Conservation (phyloP, 1,140 invertebrate genomes). For the Papilio dardanus region DNA sequence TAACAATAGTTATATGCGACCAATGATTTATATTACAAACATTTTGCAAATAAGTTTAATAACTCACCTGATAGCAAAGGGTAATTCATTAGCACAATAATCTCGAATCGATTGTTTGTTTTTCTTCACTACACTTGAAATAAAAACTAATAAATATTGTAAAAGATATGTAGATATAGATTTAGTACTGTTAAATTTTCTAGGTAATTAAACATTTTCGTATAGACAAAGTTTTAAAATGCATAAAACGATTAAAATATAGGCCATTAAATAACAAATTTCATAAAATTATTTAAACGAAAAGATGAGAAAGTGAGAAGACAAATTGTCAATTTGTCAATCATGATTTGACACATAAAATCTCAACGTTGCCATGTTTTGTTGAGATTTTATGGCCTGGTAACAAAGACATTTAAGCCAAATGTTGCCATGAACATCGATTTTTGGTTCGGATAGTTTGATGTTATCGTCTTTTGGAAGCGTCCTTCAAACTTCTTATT, state of each 20-base stretch:
- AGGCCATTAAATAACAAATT: neutral
- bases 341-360: neutral
- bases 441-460: neutral
- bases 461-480: too few relatives aligned
- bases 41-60: neutral
- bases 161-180: neutral
- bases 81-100: slow-evolving; percentile 24
- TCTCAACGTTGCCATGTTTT: slow-evolving; percentile 4
- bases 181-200: neutral
- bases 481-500: too few relatives aligned
- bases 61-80: slow-evolving; percentile 18
- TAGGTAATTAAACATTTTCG: neutral
- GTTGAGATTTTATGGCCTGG: too few relatives aligned
- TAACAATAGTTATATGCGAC: neutral
- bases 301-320: neutral
- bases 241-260: neutral
- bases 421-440: neutral
- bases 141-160: slow-evolving; percentile 6
- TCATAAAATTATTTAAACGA: neutral
- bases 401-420: neutral
- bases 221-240: neutral
- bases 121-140: slow-evolving; percentile 8
- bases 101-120: slow-evolving; percentile 19
- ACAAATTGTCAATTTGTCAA: neutral
- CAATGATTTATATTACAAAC: neutral